Evolutionary conservation across 2,113 vertebrate species (phyloP), one percentile per base, ranked within the genome.

Genomic region (Cettia cetti): DNA sequence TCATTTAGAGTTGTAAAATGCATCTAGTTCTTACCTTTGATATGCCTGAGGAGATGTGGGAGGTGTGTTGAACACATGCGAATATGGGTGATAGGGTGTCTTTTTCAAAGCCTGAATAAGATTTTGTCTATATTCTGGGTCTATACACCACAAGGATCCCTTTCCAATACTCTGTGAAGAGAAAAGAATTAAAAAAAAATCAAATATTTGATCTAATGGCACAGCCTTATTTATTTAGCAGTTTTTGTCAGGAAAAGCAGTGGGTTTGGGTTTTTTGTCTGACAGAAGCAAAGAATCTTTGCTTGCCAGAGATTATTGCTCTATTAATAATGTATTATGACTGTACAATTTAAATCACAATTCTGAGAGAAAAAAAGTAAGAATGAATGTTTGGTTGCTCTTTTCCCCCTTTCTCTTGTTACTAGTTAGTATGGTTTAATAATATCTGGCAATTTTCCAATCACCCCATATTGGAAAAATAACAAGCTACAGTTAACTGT

Each of bases 91-190:
- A 95, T 99, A 99, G 92, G 99, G 99, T 80, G 99, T 99, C 98
- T 99, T 99, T 98, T 99, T 99, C 98, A 99, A 98, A 84, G 99
- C 99, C 98, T 99, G 99, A 98, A 99, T 99, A 97, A 99, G 98
- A 97, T 99, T 99, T 98, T 99, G 99, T 98, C 99, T 98, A 94
- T 99, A 99, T 97, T 99, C 99, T 42, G 99, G 99, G 97, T 99
- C 99, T 98, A 99, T 99, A 98, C 99, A 99, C 99, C 99, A 99
- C 97, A 99, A 97, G 39, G 99, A 99, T 80, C 99, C 99, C 97
- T 99, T 99, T 90, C 99, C 99, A 97, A 99, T 99, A 98, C 99
- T 99, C 99, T 99, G 99, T 83, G 95, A 96, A 97, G 91, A 94
- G 91, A 97, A 97, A 90, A 80, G 90, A 97, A 96, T 97, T 28